Percentiles rank a stretch among this genome's conserved stretches.
phyloP scores from a whole-genome alignment of 2,797 vertebrate genomes.

The Diplodus sargus region DNA sequence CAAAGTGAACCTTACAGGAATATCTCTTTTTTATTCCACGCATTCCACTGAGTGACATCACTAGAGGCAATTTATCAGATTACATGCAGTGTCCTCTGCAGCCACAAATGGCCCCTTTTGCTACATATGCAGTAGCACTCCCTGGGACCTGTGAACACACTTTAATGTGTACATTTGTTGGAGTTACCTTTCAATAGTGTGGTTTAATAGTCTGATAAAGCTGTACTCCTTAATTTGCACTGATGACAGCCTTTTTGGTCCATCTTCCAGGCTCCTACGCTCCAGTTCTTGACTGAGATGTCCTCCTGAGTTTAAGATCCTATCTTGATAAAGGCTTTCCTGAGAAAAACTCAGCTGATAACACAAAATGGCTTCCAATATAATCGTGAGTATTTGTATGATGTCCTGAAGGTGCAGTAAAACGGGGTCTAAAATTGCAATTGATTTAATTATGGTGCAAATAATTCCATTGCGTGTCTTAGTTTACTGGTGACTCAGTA shows the following conservation, averaged over 20 bases:
- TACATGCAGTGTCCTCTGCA: too few relatives aligned
- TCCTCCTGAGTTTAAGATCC: slow-evolving; percentile 61
- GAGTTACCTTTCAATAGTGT: too few relatives aligned
- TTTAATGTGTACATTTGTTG: too few relatives aligned
- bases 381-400: slow-evolving; percentile 89
- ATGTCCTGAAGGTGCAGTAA: not conserved
- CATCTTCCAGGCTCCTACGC: slow-evolving; percentile 57
- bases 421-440: not conserved
- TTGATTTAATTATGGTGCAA: not conserved
- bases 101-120: too few relatives aligned
- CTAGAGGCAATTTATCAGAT: too few relatives aligned
- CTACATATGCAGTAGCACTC: too few relatives aligned
- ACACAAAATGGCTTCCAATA: slow-evolving; percentile 90
- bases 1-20: too few relatives aligned
- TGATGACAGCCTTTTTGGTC: slow-evolving; percentile 25
- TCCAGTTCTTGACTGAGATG: slow-evolving; percentile 52
- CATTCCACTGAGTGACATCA: too few relatives aligned
- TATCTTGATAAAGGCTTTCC: slow-evolving; percentile 33
- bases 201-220: not conserved
- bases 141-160: too few relatives aligned
- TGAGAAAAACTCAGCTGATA: slow-evolving; percentile 28
- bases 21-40: too few relatives aligned
- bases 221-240: not conserved
- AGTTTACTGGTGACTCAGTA: not conserved
- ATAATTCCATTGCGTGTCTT: not conserved